Evolutionary conservation across 2,797 vertebrate species (phyloP), one percentile per base, ranked within the genome.

Genomic region (Cirrhinus molitorella): DNA sequence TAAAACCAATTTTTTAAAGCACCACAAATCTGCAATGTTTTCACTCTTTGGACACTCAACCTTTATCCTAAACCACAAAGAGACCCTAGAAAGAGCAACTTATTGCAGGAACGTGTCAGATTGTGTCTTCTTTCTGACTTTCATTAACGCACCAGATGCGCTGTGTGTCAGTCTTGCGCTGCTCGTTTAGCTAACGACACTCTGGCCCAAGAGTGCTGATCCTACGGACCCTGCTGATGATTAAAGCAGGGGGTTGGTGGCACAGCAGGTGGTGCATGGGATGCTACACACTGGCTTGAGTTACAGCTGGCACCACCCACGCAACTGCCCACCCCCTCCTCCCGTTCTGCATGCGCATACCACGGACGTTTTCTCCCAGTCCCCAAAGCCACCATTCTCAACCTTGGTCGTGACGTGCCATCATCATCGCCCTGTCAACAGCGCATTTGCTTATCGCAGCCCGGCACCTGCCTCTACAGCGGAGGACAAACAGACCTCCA

Each of bases 241-340:
- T 74, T 79, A 72, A 81, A 63, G 81, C 77, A 11, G 57, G 61
- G 73, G 63, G 17, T 81, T 65, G 19, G 70, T 77, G 65, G 80
- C 75, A 57, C 86, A 83, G 81, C 86, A 87, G 86, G 82, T 77
- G 86, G 79, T 86, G 79, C 59, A 84, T 63, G 79, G 78, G 40
- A 80, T 79, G 45, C 83, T 47, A 74, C 76, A 80, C 66, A 72
- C 57, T 34, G 67, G 85, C 76, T 85, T 88, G 65, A 83, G 76
- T 85, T 86, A 89, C 85, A 87, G 76, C 77, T 65, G 49, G 40
- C 71, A 83, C 74, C 23, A 61, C 17, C 75, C 82, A 79, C 53
- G 16, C 45, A 49, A 45, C 65, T 37, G 10, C 34, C 73, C 45
- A 49, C 65, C 25, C 40, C 37, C 67, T 73, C 31, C 14, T 55